phyloP scores from a whole-genome alignment of 2,113 vertebrate genomes.

The Aldabrachelys gigantea region DNA sequence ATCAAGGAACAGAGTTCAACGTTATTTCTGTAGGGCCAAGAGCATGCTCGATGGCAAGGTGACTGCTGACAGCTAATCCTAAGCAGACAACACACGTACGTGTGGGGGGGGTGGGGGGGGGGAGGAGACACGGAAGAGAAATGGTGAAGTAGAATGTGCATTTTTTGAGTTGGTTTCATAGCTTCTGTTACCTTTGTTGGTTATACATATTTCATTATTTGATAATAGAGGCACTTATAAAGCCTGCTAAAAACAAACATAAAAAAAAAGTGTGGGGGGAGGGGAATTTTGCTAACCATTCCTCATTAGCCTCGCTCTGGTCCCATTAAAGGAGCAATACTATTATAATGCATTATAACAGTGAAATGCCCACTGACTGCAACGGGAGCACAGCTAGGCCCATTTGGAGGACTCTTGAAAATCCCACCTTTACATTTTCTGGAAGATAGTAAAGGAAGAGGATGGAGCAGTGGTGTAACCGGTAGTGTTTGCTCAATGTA shows the following conservation, averaged over 20 bases:
- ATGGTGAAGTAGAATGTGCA: too few relatives aligned
- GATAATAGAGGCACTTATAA: background rate
- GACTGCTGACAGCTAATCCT: background rate
- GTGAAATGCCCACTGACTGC: background rate
- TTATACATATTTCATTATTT: background rate
- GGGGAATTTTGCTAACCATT: background rate
- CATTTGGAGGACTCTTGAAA: background rate
- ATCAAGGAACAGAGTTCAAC: background rate
- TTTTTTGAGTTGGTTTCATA: background rate
- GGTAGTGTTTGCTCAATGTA: background rate
- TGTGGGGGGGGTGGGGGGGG: rapidly evolving
- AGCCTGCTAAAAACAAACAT: background rate
- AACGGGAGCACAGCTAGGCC: background rate
- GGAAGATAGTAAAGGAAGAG: background rate
- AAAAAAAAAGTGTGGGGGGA: too few relatives aligned
- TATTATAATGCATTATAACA: background rate
- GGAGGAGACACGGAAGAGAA: rapidly evolving
- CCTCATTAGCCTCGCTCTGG: background rate
- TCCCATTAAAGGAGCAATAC: background rate
- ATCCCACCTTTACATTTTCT: background rate
- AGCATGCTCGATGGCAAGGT: background rate
- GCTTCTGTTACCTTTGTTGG: background rate
- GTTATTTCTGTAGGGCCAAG: background rate
- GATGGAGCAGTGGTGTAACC: background rate
- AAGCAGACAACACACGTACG: background rate